phyloP scores from a whole-genome alignment of 2,888 invertebrate species.

The Automeris io region DNA sequence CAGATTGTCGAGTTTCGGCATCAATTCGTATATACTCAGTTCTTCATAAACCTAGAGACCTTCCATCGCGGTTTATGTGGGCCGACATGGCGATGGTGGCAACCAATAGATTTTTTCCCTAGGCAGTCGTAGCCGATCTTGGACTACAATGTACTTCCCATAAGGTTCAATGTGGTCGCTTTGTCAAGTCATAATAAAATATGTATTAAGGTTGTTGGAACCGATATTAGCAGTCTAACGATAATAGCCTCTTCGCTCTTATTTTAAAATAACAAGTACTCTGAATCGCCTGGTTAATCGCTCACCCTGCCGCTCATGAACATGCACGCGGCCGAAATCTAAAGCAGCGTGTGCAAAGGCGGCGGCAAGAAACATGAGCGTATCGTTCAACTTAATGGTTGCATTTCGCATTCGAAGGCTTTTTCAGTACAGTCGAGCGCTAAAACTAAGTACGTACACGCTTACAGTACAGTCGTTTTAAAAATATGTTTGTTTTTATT shows the following conservation, averaged over 20 bases:
- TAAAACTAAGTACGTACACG: not conserved
- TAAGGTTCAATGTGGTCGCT: no score
- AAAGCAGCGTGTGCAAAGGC: slow-evolving; percentile 13
- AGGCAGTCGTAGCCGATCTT: no score
- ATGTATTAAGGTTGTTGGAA: no score
- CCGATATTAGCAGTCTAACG: not conserved
- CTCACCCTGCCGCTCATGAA: slow-evolving; percentile 9
- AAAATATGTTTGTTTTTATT: not conserved
- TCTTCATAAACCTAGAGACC: no score
- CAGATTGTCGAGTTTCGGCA: no score
- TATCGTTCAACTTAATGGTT: slow-evolving; percentile 31
- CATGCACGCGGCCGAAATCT: not conserved
- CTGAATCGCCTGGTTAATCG: not conserved
- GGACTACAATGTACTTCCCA: no score
- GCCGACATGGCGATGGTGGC: no score
- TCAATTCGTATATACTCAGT: no score
- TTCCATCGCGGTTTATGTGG: no score
- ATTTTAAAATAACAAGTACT: not conserved
- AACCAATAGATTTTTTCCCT: no score
- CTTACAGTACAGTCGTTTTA: not conserved
- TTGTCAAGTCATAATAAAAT: no score
- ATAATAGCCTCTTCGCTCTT: not conserved
- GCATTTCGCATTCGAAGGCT: slow-evolving; percentile 23
- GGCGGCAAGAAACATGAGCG: slow-evolving; percentile 25
- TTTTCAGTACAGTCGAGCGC: slow-evolving; percentile 15